phyloP scores from a whole-genome alignment of 2,113 vertebrate species.

The Zosterops borbonicus region DNA sequence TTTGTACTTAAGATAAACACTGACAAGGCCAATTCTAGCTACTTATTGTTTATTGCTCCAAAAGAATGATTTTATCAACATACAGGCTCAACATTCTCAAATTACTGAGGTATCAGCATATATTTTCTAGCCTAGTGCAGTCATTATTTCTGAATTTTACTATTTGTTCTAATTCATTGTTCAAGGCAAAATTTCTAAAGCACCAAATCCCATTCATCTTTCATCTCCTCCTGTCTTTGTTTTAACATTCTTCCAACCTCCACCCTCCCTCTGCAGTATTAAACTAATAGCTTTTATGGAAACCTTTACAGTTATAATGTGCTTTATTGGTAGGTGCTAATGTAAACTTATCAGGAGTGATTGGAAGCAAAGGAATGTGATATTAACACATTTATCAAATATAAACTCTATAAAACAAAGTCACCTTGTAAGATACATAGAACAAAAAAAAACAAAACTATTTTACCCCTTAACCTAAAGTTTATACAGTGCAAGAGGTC shows the following conservation, averaged over 20 bases:
- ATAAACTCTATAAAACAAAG: background rate
- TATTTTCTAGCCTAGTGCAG: background rate
- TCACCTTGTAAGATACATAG: background rate
- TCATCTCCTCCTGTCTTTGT: background rate
- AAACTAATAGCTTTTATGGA: background rate
- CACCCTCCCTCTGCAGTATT: background rate
- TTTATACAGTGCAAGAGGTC: background rate
- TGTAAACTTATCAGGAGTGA: background rate
- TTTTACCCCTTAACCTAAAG: background rate
- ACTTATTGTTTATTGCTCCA: background rate
- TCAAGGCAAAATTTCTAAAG: background rate
- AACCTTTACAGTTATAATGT: background rate
- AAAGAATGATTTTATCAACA: background rate
- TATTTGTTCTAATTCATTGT: background rate
- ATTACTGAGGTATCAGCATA: background rate
- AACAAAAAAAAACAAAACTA: background rate
- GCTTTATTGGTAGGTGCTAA: background rate
- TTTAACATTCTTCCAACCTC: background rate
- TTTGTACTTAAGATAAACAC: background rate
- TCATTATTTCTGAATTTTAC: background rate
- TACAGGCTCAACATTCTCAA: background rate
- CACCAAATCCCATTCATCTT: background rate
- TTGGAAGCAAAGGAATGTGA: background rate
- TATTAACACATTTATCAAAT: background rate
- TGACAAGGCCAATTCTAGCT: background rate